Conservation (phyloP, 2,113 vertebrate genomes). For the Istiophorus platypterus region DNA sequence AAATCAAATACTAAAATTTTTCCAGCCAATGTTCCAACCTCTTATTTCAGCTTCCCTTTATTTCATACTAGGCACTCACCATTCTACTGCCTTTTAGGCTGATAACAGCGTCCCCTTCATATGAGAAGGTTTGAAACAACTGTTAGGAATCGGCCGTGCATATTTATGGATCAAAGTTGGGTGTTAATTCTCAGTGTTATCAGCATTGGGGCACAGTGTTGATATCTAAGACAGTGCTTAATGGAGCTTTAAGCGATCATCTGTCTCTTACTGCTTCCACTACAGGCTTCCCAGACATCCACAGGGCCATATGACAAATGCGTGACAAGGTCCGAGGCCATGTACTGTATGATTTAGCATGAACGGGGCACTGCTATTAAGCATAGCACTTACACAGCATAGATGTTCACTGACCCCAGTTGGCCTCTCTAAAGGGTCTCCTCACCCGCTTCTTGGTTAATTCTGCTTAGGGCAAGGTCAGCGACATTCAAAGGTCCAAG, state of each 20-base stretch:
- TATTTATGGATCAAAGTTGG: background rate
- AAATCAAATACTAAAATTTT: too few species aligned
- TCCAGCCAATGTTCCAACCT: too few species aligned
- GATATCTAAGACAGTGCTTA: background rate
- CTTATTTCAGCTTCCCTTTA: too few species aligned
- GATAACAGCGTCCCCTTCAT: background rate
- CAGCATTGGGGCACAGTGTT: background rate
- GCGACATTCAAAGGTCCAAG: conserved; percentile 5
- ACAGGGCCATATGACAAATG: background rate
- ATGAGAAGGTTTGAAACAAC: background rate
- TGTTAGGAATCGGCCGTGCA: background rate
- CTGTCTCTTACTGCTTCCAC: background rate
- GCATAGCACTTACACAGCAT: conserved; percentile 6
- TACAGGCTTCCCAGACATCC: background rate
- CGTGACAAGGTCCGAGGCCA: background rate
- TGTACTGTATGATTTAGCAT: background rate
- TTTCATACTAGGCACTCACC: too few species aligned
- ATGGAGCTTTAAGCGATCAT: background rate
- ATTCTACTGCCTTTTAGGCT: background rate
- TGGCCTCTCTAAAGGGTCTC: conserved; percentile 24
- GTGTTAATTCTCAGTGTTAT: background rate
- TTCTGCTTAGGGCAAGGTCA: conserved; percentile 26
- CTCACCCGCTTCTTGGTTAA: background rate
- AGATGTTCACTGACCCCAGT: conserved; percentile 40
- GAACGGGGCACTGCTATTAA: background rate